Evolutionary conservation across 1,140 invertebrate genomes (phyloP), one percentile per base, ranked within the genome.

Genomic region (Anadara kagoshimensis): DNA sequence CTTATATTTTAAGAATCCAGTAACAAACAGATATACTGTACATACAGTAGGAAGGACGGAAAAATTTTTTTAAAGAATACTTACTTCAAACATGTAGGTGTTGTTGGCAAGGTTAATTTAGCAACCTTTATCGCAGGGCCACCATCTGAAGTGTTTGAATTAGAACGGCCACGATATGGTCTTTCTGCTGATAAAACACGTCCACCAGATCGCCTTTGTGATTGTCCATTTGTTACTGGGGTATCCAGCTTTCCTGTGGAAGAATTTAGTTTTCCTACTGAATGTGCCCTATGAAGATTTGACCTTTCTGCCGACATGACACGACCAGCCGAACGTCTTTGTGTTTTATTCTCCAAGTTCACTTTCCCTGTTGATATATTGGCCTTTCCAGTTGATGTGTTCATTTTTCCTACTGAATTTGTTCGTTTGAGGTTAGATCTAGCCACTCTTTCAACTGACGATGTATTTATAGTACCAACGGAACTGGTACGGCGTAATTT

Each of bases 31-130:
- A 49, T 4, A 36, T 49, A 18, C 47, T 4, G 14, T 49, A 3
- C n/a, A n/a, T n/a, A n/a, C n/a, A n/a, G n/a, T n/a, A n/a, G n/a
- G n/a, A n/a, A n/a, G n/a, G n/a, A n/a, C n/a, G n/a, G n/a, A n/a
- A n/a, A n/a, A n/a, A n/a, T n/a, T n/a, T n/a, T n/a, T n/a, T n/a
- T n/a, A n/a, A n/a, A n/a, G n/a, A n/a, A n/a, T 18, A 45, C 72
- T 67, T 76, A 81, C 80, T 79, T 84, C 69, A 84, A 70, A n/a
- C 82, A 73, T 43, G 69, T 72, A 49, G 82, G 82, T 41, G 82
- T 82, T 7, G 64, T 75, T 29, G 82, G 82, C 24, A 81, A 65
- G 10, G 82, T 84, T 12, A 82, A 47, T 45, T 71, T 69, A 11
- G 61, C 49, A 36, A 36, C 29, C 29, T 36, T 36, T 36, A 36